A percentile compares a stretch with the other conserved stretches of the same genome.
These are phyloP conservation scores for Galaxias olidus DNA, from an alignment of 2,797 vertebrate species.

Conservation along the genomic window DNA sequence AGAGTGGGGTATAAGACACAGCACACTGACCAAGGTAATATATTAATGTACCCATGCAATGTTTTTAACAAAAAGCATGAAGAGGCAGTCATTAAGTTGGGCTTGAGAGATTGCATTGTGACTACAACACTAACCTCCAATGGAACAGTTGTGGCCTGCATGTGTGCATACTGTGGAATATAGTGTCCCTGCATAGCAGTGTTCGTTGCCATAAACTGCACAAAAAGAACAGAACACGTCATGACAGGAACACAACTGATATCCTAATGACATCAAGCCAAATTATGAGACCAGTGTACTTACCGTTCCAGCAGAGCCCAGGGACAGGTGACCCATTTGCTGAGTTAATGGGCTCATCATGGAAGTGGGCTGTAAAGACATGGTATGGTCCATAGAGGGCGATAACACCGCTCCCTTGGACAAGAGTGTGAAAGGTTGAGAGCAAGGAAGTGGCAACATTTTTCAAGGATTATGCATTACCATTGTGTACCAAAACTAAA, in stretches of 20 bases:
- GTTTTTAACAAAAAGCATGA: too few relatives aligned
- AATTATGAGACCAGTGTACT: slow-evolving; percentile 29
- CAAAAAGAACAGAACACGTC: slow-evolving; percentile 33
- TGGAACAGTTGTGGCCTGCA: slow-evolving; percentile 87
- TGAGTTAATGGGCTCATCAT: slow-evolving; percentile 93
- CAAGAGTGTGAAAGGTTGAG: slow-evolving; percentile 40
- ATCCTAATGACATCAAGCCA: background rate
- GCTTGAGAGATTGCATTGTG: background rate
- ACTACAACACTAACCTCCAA: slow-evolving; percentile 82
- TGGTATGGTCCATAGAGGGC: slow-evolving; percentile 96
- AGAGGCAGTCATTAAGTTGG: background rate
- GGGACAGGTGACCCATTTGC: slow-evolving; percentile 96
- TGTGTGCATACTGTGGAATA: slow-evolving; percentile 91
- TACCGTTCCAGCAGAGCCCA: slow-evolving; percentile 94
- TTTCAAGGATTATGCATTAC: slow-evolving; percentile 2
- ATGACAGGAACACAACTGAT: too few relatives aligned
- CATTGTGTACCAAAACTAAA: slow-evolving; percentile 1
- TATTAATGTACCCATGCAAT: too few relatives aligned
- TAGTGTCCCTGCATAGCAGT: slow-evolving; percentile 95
- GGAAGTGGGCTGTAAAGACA: slow-evolving; percentile 95
- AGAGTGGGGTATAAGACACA: slow-evolving; percentile 1
- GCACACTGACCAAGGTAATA: too few relatives aligned
- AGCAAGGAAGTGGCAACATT: background rate
- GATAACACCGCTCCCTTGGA: slow-evolving; percentile 93
- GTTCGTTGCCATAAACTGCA: slow-evolving; percentile 92